A percentile compares a stretch with the other conserved stretches of the same genome.
phyloP scores from a whole-genome alignment of 2,113 vertebrate genomes.

The Vicugna pacos region DNA sequence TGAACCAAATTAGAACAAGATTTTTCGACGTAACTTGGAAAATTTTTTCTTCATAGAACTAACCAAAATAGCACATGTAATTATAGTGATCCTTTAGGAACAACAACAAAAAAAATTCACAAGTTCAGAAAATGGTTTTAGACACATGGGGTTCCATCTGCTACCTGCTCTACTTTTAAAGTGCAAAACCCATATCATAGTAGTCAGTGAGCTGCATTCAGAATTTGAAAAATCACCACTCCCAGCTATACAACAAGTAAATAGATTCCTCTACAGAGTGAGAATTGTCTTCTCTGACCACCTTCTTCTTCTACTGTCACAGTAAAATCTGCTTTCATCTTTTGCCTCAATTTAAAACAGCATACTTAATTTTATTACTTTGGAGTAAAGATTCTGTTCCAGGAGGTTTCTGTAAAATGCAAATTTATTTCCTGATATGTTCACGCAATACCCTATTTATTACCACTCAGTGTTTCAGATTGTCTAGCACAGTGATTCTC shows the following conservation, averaged over 20 bases:
- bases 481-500: neutral
- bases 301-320: neutral
- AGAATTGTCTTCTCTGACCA: neutral
- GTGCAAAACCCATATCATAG: slow-evolving; percentile 34
- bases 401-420: neutral
- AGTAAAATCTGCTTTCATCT: neutral
- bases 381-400: neutral
- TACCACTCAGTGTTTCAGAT: neutral
- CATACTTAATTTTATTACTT: neutral
- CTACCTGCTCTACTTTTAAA: slow-evolving; percentile 78
- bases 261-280: neutral
- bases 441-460: neutral
- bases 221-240: neutral
- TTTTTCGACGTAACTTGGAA: slow-evolving; percentile 56
- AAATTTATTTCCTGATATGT: neutral
- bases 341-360: neutral
- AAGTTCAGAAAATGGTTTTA: slow-evolving; percentile 77
- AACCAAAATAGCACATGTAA: slow-evolving; percentile 78
- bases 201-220: neutral
- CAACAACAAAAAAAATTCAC: slow-evolving; percentile 50
- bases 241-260: neutral
- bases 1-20: slow-evolving; percentile 59
- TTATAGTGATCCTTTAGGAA: slow-evolving; percentile 80
- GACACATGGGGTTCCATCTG: slow-evolving; percentile 79
- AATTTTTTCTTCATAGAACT: slow-evolving; percentile 52